phyloP scores from a whole-genome alignment of 2,113 vertebrate genomes.

The Potamarius usumacintae region DNA sequence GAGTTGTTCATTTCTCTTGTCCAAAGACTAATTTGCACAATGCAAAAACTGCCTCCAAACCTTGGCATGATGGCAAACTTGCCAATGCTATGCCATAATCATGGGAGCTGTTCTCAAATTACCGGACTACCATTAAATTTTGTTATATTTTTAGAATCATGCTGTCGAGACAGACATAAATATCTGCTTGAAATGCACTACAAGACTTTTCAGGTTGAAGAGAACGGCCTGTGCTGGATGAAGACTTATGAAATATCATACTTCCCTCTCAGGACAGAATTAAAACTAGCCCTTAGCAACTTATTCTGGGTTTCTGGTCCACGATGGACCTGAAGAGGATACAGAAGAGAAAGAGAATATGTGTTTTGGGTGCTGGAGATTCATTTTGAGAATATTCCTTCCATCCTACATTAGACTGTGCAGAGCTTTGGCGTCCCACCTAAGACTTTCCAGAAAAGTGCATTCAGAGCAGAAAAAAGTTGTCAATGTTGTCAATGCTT shows the following conservation, averaged over 20 bases:
- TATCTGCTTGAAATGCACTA: neutral
- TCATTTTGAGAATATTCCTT: neutral
- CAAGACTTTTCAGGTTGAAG: neutral
- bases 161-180: neutral
- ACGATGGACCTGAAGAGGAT: conserved; percentile 35
- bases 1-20: neutral
- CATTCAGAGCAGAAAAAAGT: neutral
- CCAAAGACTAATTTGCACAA: neutral
- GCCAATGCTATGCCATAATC: neutral
- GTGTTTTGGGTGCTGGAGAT: neutral
- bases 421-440: neutral
- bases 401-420: neutral
- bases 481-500: neutral
- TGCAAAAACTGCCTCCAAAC: neutral
- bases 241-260: neutral
- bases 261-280: conserved; percentile 18
- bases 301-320: conserved; percentile 46
- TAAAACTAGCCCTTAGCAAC: conserved; percentile 27
- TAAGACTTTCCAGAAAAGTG: neutral
- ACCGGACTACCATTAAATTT: neutral
- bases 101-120: neutral
- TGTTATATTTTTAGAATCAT: neutral
- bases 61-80: neutral
- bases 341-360: neutral
- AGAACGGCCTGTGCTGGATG: conserved; percentile 9